phyloP scores from a whole-genome alignment of 2,797 vertebrate species.

The Lindbergichthys nudifrons region DNA sequence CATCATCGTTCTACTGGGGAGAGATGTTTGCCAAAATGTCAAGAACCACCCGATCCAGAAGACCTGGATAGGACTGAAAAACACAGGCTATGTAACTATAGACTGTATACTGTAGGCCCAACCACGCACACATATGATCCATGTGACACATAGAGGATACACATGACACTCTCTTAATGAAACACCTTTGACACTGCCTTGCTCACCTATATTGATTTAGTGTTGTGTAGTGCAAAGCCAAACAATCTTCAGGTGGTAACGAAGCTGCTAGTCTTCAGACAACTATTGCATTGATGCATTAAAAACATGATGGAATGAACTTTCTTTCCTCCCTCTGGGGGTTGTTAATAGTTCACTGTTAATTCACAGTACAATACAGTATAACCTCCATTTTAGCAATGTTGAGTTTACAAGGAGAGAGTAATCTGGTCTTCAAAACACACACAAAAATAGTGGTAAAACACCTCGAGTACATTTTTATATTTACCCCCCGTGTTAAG shows the following conservation, averaged over 20 bases:
- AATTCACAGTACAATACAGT: conserved; percentile 14
- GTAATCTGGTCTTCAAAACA: conserved; percentile 5
- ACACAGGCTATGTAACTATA: conserved; percentile 20
- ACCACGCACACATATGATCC: conserved; percentile 16
- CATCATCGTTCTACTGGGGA: conserved; percentile 55
- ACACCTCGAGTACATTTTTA: conserved; percentile 19
- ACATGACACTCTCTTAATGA: conserved; percentile 15
- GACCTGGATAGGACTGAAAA: conserved; percentile 11
- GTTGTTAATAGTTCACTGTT: conserved; percentile 25
- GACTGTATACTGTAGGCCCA: conserved; percentile 6
- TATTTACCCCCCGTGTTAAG: not conserved
- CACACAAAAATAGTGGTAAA: conserved; percentile 3
- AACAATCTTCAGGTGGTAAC: conserved; percentile 10
- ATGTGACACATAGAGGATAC: conserved; percentile 14
- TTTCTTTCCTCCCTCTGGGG: not conserved
- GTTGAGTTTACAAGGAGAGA: conserved; percentile 5
- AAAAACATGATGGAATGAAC: conserved; percentile 20
- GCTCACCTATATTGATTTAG: not conserved
- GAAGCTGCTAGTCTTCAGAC: conserved; percentile 4
- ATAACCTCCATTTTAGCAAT: conserved; percentile 23
- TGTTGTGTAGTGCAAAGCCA: not conserved
- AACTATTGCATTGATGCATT: conserved; percentile 8
- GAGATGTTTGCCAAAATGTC: conserved; percentile 61
- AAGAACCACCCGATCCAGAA: conserved; percentile 42
- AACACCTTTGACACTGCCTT: conserved; percentile 7